Evolutionary conservation across 2,888 invertebrate species (phyloP).

Genomic region (Empis livida): DNA sequence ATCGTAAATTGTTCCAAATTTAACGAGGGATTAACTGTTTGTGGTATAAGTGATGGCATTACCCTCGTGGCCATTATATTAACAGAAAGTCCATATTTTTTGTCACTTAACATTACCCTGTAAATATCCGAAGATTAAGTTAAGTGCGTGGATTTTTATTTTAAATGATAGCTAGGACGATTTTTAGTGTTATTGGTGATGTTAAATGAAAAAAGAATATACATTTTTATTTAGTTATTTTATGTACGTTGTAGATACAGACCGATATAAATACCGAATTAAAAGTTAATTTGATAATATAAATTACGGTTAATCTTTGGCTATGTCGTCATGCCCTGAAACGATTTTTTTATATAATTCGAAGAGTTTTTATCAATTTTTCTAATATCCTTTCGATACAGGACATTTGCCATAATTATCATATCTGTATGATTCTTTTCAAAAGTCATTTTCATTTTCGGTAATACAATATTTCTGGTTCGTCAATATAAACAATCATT

Average conservation of each 20-base stretch:
- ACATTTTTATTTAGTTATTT: too few species aligned
- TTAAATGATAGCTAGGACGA: too few species aligned
- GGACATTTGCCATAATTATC: constrained; percentile 64
- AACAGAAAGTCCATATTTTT: constrained; percentile 78
- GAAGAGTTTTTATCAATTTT: constrained; percentile 71
- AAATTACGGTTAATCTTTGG: too few species aligned
- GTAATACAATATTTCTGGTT: constrained; percentile 65
- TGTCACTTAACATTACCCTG: constrained; percentile 77
- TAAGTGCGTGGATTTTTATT: too few species aligned
- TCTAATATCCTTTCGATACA: constrained; percentile 71
- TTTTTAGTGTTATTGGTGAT: too few species aligned
- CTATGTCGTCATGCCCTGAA: too few species aligned
- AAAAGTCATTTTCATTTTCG: constrained; percentile 66
- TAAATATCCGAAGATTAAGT: constrained; percentile 65
- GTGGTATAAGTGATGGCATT: constrained; percentile 84
- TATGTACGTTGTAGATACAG: too few species aligned
- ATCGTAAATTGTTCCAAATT: constrained; percentile 70
- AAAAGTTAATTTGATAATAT: too few species aligned
- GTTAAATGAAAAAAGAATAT: too few species aligned
- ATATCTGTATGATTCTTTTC: constrained; percentile 69
- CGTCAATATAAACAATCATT: constrained; percentile 63
- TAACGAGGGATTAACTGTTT: constrained; percentile 77
- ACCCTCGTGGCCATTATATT: constrained; percentile 88
- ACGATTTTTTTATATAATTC: too few species aligned
- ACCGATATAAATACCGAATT: too few species aligned